A percentile compares a stretch with the other conserved stretches of the same genome.
Conservation (phyloP, 2,113 vertebrate genomes). For the Brevimyrus niger region DNA sequence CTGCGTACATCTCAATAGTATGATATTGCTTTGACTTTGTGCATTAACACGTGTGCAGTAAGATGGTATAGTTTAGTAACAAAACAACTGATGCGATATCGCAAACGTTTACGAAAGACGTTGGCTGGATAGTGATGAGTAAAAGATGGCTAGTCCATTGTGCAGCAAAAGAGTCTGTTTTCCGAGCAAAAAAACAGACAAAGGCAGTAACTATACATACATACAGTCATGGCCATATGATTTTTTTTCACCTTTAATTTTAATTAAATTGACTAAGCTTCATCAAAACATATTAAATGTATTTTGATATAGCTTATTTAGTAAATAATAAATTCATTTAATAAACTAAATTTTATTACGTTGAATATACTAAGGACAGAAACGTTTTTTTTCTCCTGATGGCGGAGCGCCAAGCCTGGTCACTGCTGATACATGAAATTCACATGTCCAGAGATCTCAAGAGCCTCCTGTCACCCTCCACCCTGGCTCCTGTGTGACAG, state of each 20-base stretch:
- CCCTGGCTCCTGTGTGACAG: neutral
- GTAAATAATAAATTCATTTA: neutral
- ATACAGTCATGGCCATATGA: neutral
- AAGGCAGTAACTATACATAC: neutral
- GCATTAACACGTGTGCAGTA: neutral
- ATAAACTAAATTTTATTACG: neutral
- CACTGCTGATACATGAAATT: neutral
- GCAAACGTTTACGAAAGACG: neutral
- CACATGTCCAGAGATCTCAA: neutral
- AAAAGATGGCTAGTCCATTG: neutral
- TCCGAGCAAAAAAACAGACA: neutral
- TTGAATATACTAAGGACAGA: neutral
- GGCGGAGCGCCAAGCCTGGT: neutral
- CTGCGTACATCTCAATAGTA: neutral
- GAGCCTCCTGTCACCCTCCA: neutral
- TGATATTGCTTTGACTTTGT: neutral
- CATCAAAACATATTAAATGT: neutral
- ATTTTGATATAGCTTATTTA: neutral
- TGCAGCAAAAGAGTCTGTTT: neutral
- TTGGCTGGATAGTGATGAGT: neutral
- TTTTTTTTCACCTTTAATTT: neutral
- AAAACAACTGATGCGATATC: neutral
- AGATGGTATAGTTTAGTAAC: neutral
- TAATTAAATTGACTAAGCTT: neutral
- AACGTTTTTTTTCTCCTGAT: neutral